These are phyloP conservation scores for Hippocampus mohnikei DNA, from an alignment of 2,113 vertebrate genomes.

Conservation along the genomic window DNA sequence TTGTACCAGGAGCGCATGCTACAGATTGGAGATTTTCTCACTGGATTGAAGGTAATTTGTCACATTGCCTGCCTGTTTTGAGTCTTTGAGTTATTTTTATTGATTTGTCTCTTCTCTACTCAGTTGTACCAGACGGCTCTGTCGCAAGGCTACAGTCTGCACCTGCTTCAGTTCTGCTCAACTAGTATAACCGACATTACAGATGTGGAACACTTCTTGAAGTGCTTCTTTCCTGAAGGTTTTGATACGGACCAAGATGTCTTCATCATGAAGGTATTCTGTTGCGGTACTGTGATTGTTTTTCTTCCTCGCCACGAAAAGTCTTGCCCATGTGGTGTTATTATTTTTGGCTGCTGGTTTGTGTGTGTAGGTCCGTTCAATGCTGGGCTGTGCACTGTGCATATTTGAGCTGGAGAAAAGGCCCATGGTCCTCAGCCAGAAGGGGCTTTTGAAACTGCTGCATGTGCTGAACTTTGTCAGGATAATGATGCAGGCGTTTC, in stretches of 20 bases:
- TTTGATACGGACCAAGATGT: slow-evolving; percentile 71
- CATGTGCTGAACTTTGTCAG: slow-evolving; percentile 69
- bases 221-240: slow-evolving; percentile 81
- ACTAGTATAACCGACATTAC: slow-evolving; percentile 66
- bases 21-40: slow-evolving; percentile 82
- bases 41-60: slow-evolving; percentile 77
- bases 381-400: slow-evolving; percentile 52
- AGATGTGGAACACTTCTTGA: slow-evolving; percentile 76
- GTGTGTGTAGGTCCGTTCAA: slow-evolving; percentile 47
- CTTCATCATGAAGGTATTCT: slow-evolving; percentile 73
- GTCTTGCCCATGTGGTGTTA: background rate
- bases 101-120: background rate
- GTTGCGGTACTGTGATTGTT: background rate
- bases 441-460: slow-evolving; percentile 75
- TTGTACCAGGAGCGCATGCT: slow-evolving; percentile 84
- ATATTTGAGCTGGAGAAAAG: slow-evolving; percentile 79
- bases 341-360: background rate
- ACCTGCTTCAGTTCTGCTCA: slow-evolving; percentile 74
- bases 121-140: slow-evolving; percentile 86
- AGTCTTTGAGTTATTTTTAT: background rate
- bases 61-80: background rate
- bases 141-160: slow-evolving; percentile 82
- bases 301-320: background rate
- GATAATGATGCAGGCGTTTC: slow-evolving; percentile 62
- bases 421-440: slow-evolving; percentile 62